Conservation (phyloP, 2,888 invertebrate species). For the Copidosoma aretas region DNA sequence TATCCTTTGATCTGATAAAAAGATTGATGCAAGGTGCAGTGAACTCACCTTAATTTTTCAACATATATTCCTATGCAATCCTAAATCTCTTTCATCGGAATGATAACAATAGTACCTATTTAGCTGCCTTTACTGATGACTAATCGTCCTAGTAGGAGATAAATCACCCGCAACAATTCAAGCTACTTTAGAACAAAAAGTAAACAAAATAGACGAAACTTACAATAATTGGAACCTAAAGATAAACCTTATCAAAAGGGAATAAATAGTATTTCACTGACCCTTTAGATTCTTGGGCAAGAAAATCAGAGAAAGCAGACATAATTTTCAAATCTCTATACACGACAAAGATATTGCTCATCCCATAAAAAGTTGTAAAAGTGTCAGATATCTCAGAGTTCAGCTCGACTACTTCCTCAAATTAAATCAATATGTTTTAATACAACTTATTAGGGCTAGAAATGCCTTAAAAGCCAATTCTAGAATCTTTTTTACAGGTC, state of each 20-base stretch:
- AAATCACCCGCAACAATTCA: too few relatives aligned
- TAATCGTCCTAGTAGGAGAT: too few relatives aligned
- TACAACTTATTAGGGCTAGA: not conserved
- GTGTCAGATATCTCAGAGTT: not conserved
- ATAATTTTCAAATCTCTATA: not conserved
- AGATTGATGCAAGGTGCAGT: slow-evolving; percentile 27
- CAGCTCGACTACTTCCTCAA: not conserved
- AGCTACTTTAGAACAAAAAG: too few relatives aligned
- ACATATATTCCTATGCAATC: too few relatives aligned
- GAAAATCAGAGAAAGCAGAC: not conserved
- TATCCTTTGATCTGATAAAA: slow-evolving; percentile 8
- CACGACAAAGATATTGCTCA: not conserved
- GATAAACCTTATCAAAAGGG: not conserved
- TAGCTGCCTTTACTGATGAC: too few relatives aligned
- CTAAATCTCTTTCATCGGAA: too few relatives aligned
- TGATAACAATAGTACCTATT: too few relatives aligned
- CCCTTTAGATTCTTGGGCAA: not conserved
- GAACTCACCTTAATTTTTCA: too few relatives aligned
- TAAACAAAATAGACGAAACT: too few relatives aligned
- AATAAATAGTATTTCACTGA: not conserved
- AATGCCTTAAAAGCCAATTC: not conserved
- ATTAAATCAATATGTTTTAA: not conserved
- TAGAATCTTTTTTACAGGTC: not conserved
- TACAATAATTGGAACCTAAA: not conserved
- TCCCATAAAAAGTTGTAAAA: not conserved